Conservation (phyloP, 2,888 invertebrate species). For the Ophioninae sp. region DNA sequence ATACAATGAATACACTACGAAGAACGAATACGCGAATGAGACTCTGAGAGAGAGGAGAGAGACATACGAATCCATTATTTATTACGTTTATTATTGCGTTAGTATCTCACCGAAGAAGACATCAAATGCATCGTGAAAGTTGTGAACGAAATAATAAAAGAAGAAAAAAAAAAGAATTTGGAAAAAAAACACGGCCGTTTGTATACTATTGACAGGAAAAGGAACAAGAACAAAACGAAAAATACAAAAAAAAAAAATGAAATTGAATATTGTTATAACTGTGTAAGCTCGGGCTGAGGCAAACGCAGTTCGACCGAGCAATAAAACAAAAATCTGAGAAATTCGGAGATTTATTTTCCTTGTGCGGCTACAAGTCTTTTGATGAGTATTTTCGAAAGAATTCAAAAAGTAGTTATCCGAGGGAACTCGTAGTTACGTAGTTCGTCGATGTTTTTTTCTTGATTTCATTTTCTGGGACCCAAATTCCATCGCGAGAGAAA, state of each 20-base stretch:
- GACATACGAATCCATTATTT: constrained; percentile 65
- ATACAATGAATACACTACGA: constrained; percentile 17
- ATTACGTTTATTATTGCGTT: constrained; percentile 76
- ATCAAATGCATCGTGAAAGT: constrained; percentile 19
- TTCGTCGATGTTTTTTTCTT: too few species aligned
- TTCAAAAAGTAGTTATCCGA: background rate
- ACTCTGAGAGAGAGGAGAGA: constrained; percentile 19
- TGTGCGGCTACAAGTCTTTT: background rate
- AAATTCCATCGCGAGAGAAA: too few species aligned
- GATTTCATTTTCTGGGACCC: too few species aligned
- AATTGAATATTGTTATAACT: constrained; percentile 76
- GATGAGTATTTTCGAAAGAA: background rate
- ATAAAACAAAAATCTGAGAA: constrained; percentile 70
- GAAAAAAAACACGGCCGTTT: constrained; percentile 71
- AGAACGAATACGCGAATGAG: constrained; percentile 18
- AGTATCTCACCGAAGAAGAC: constrained; percentile 67
- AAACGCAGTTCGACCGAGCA: constrained; percentile 71
- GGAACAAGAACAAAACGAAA: constrained; percentile 32
- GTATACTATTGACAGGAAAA: constrained; percentile 75
- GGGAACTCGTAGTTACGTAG: too few species aligned
- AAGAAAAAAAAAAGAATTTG: constrained; percentile 59
- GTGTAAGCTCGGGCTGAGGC: constrained; percentile 74
- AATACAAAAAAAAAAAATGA: constrained; percentile 55
- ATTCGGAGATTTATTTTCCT: constrained; percentile 6
- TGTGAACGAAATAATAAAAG: constrained; percentile 48